Evolutionary conservation across 2,113 vertebrate species (phyloP).

Genomic region (Oreotrochilus melanogaster): DNA sequence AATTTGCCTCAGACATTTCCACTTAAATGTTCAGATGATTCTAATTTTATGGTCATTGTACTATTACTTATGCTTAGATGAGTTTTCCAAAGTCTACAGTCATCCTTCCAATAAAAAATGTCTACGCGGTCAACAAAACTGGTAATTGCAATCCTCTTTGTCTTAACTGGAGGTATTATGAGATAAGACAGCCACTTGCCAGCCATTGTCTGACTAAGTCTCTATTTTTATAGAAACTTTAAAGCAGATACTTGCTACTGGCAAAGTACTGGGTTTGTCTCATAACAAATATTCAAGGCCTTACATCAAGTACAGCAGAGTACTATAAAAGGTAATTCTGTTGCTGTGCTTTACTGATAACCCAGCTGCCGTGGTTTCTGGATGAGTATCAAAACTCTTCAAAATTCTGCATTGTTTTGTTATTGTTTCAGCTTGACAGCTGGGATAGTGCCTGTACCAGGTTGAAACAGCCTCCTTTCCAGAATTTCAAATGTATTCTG

Average conservation of each 20-base stretch:
- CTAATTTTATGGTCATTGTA: not conserved
- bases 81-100: not conserved
- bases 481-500: not conserved
- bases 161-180: not conserved
- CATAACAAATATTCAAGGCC: not conserved
- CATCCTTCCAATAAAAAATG: not conserved
- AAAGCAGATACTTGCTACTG: conserved; percentile 27
- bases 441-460: not conserved
- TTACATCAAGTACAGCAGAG: not conserved
- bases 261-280: not conserved
- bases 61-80: not conserved
- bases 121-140: not conserved
- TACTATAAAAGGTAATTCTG: conserved; percentile 12
- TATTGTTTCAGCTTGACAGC: conserved; percentile 12
- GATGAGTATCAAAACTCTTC: conserved; percentile 17
- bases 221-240: conserved; percentile 41
- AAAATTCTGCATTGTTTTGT: not conserved
- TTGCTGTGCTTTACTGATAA: conserved; percentile 30
- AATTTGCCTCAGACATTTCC: not conserved
- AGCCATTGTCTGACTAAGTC: not conserved
- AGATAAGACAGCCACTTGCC: conserved; percentile 4
- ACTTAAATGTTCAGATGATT: not conserved
- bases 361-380: conserved; percentile 20
- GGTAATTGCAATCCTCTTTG: conserved; percentile 35
- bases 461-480: not conserved